These are phyloP conservation scores for Vireo altiloquus DNA, from an alignment of 2,113 vertebrate species.

Conservation along the genomic window DNA sequence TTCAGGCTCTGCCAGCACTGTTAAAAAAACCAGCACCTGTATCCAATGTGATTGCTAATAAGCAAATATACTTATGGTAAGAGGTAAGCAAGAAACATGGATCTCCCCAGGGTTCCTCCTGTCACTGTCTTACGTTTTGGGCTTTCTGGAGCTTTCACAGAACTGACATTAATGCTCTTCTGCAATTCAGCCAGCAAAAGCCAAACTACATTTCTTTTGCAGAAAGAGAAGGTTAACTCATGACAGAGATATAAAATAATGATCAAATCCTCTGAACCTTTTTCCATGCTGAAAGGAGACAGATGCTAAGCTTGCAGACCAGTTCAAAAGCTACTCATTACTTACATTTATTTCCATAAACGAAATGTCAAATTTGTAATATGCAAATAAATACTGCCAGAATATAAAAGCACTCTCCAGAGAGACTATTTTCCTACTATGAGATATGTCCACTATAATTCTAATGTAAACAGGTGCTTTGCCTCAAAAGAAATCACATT, in stretches of 20 bases:
- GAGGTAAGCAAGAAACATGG: neutral
- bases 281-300: neutral
- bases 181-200: neutral
- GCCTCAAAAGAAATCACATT: neutral
- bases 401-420: neutral
- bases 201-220: neutral
- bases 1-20: neutral
- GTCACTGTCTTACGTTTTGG: neutral
- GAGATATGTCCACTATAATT: neutral
- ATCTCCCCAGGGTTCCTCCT: neutral
- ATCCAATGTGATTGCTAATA: neutral
- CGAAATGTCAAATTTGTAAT: neutral
- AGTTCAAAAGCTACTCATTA: neutral
- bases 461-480: neutral
- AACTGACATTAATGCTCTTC: neutral
- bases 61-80: neutral
- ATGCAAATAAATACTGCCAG: conserved; percentile 5
- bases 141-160: neutral
- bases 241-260: neutral
- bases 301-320: neutral
- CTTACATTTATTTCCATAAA: conserved; percentile 26
- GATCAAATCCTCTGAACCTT: neutral
- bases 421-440: neutral
- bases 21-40: neutral
- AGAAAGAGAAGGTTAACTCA: neutral